Percentiles rank a stretch among this genome's conserved stretches.
These are phyloP conservation scores for Sebastes itinus DNA, from an alignment of 2,797 vertebrate genomes.

Conservation along the genomic window DNA sequence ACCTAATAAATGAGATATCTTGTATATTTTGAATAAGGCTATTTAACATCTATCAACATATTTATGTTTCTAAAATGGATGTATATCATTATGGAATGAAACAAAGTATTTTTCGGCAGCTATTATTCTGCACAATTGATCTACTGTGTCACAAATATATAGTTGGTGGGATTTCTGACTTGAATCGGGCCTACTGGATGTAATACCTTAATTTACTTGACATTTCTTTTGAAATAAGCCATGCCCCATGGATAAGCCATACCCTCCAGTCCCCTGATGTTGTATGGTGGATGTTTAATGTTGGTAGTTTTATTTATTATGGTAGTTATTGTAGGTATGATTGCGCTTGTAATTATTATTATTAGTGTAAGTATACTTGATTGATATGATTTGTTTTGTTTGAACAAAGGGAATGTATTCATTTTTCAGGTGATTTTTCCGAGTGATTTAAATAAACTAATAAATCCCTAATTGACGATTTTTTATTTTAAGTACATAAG, in stretches of 20 bases:
- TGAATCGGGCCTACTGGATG: conserved; percentile 78
- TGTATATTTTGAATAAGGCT: conserved; percentile 69
- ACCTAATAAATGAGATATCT: conserved; percentile 56
- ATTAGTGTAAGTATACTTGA: conserved; percentile 75
- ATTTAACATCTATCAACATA: conserved; percentile 54
- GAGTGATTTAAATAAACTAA: conserved; percentile 82
- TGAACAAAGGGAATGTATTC: conserved; percentile 82
- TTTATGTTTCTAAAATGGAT: conserved; percentile 72
- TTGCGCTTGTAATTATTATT: conserved; percentile 78
- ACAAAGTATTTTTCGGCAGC: conserved; percentile 77
- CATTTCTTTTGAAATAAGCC: conserved; percentile 80
- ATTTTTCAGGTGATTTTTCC: conserved; percentile 78
- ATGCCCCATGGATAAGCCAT: conserved; percentile 82
- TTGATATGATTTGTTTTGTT: conserved; percentile 78
- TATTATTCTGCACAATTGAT: conserved; percentile 77
- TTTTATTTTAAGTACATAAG: conserved; percentile 15
- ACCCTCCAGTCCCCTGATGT: conserved; percentile 74
- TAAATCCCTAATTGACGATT: conserved; percentile 61
- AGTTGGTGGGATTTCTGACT: conserved; percentile 65
- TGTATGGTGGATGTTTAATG: conserved; percentile 80
- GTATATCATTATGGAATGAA: conserved; percentile 65
- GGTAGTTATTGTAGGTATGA: conserved; percentile 79
- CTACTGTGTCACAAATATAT: conserved; percentile 68
- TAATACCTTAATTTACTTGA: conserved; percentile 78
- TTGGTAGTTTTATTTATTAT: conserved; percentile 78